Evolutionary conservation across 1,140 invertebrate genomes (phyloP).

Genomic region (Cotesia typhae): DNA sequence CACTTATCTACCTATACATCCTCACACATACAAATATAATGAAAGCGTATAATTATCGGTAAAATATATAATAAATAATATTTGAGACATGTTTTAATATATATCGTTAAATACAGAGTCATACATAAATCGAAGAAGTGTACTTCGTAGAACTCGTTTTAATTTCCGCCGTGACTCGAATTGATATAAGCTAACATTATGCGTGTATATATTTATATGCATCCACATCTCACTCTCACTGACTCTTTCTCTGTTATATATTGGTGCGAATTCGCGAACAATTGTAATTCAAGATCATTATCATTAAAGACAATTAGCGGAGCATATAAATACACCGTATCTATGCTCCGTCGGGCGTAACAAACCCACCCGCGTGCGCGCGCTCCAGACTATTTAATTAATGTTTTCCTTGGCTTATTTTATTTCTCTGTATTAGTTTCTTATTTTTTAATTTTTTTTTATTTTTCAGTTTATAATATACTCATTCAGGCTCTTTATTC

Average conservation of each 20-base stretch:
- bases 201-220: background rate
- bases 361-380: conserved; percentile 43
- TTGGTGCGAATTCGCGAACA: conserved; percentile 56
- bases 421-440: background rate
- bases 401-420: conserved; percentile 36
- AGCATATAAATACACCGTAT: conserved; percentile 64
- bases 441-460: background rate
- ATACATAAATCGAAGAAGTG: conserved; percentile 20
- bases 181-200: conserved; percentile 29
- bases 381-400: conserved; percentile 42
- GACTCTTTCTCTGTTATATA: conserved; percentile 33
- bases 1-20: background rate
- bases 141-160: conserved; percentile 31
- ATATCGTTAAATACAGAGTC: conserved; percentile 18
- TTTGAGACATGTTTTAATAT: conserved; percentile 2
- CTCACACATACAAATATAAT: background rate
- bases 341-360: conserved; percentile 59
- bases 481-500: background rate
- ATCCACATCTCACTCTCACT: conserved; percentile 7
- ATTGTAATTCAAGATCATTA: conserved; percentile 64
- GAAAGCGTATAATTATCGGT: background rate
- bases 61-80: background rate
- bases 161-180: conserved; percentile 39
- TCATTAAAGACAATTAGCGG: conserved; percentile 64
- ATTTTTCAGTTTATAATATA: background rate